Evolutionary conservation across 92 coral and sea anemone genomes (phyloP), one percentile per base, ranked within the genome.

Genomic region (Meandrina meandrites): DNA sequence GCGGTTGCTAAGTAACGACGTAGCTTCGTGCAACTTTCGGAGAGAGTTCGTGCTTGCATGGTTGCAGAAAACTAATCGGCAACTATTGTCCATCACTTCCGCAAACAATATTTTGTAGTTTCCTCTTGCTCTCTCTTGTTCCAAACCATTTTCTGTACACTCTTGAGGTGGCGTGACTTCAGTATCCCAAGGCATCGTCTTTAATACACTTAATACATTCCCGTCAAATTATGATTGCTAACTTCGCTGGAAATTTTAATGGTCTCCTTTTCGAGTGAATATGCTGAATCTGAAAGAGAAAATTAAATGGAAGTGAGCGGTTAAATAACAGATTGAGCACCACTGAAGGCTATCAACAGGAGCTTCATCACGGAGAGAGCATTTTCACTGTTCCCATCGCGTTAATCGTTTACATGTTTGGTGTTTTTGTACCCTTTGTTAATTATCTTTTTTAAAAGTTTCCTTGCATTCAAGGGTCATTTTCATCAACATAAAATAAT

Each of bases 221-320:
- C 78, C 67, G n/a, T 64, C 22, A 45, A 42, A 28, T 16, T 36
- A 10, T 15, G 11, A 36, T 27, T 47, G 80, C 5, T 3, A 75
- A 57, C 58, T 22, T 15, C 56, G 80, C 19, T 72, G 45, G 34
- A 37, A 18, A 27, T 48, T 5, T 80, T 42, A 80, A 12, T 28
- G 11, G 30, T 80, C 84, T 60, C 71, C 84, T 64, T 80, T 80
- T 22, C 75, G 69, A 56, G 85, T 69, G 57, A 86, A 86, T 40
- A 86, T 86, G 35, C 82, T 79, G 80, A 86, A 86, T 14, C 89
- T 86, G 85, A 51, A 86, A 79, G 31, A 79, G 36, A 79, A 79
- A 70, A 45, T 16, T 4, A 57, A 81, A 19, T 40, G 11, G 21
- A 69, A 9, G 76, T 60, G 13, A 79, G 34, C 27, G 48, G 18